phyloP scores from a whole-genome alignment of 2,888 invertebrate species.

The Branchellion lobata region DNA sequence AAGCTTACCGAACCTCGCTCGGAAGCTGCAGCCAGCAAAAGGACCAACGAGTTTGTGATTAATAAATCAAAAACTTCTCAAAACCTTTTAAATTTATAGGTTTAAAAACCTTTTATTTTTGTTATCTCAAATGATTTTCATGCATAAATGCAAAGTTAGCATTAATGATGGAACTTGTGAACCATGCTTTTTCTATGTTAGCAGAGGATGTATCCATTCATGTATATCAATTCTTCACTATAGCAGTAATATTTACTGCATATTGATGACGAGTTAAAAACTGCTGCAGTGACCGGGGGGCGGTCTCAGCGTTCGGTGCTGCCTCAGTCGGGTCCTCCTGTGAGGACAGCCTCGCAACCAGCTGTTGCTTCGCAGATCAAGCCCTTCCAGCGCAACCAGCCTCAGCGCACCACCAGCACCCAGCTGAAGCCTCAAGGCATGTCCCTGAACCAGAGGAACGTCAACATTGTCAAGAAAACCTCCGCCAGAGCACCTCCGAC shows the following conservation, averaged over 20 bases:
- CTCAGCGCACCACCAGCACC: background rate
- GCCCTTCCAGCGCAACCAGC: background rate
- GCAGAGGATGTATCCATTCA: no score
- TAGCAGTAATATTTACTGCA: no score
- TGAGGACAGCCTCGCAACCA: slow-evolving; percentile 15
- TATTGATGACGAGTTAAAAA: no score
- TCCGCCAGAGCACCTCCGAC: background rate
- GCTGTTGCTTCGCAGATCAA: background rate
- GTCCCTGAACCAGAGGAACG: background rate
- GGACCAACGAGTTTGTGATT: background rate
- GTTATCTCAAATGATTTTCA: no score
- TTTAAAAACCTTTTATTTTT: no score
- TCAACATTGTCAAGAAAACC: background rate
- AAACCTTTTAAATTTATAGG: no score
- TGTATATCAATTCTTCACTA: no score
- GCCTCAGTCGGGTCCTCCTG: slow-evolving; percentile 4
- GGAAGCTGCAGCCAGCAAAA: slow-evolving; percentile 2
- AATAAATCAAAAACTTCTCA: no score
- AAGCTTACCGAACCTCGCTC: background rate
- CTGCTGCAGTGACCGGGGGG: no score
- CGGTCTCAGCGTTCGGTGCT: background rate
- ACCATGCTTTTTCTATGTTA: no score
- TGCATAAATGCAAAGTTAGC: no score
- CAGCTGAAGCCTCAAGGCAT: slow-evolving; percentile 1
- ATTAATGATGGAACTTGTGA: no score